Base-by-base conservation (phyloP, 2,113 vertebrate genomes). In the Formicarius rufipectus region DNA sequence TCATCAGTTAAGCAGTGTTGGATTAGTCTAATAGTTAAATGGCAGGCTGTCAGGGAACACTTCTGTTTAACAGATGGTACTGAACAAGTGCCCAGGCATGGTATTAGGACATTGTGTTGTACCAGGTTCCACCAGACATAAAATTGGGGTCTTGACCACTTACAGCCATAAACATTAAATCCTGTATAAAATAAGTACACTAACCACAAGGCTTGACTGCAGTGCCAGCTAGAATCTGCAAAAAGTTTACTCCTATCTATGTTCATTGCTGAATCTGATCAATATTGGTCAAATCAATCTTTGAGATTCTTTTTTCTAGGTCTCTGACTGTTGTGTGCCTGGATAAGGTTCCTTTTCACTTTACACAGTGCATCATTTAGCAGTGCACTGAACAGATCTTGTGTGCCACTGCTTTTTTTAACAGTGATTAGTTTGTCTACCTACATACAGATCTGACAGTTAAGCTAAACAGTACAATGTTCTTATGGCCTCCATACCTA, bases 11-110 rank as follows among this genome's bases (percentile, higher is more conserved):
- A 87, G 49, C 23, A 64, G 25, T 50, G 49, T 76, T 91, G 87
- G 33, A 94, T 13, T 77, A 87, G 55, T 85, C 40, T 37, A 30
- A 81, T 87, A 87, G 56, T 62, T 82, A 82, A 76, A 87, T 91
- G 87, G 78, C 89, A 95, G 67, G 50, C 58, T 95, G 66, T 94
- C 91, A 97, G 81, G 74, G 77, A 95, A 91, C 67, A 76, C 62
- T 91, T 95, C 87, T 94, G 74, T 73, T 93, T 89, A 89, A 66
- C 89, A 96, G 93, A 91, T 93, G 81, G 89, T 35, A 42, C 31
- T 73, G 69, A 93, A 67, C 35, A 60, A 91, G 53, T 39, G 62
- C 81, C 74, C 87, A 94, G 53, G 45, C 40, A 58, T 14, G 24
- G 42, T 76, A 45, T 53, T 82, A 93, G 78, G 74, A 89, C 63